Evolutionary conservation across 2,888 invertebrate genomes (phyloP).

Genomic region (Rotaria macrura): DNA sequence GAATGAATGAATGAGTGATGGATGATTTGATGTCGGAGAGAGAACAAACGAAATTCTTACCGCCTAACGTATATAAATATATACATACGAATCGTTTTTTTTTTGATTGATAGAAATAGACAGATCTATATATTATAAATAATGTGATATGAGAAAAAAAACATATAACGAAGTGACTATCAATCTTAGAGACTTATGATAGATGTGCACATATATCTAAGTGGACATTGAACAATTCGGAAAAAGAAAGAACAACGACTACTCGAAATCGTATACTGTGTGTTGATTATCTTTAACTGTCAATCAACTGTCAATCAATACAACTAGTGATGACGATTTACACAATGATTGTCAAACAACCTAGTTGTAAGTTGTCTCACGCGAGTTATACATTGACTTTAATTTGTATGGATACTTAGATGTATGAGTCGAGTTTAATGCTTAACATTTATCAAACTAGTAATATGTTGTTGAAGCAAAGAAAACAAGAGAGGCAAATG

Average conservation of each 20-base stretch:
- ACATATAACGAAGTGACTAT: not conserved
- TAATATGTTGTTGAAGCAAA: not conserved
- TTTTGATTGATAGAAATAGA: constrained; percentile 14
- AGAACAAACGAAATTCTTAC: constrained; percentile 7
- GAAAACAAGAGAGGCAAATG: not conserved
- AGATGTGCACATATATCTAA: not conserved
- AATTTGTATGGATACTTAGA: too few relatives aligned
- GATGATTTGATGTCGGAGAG: not conserved
- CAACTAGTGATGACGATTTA: not conserved
- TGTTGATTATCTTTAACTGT: not conserved
- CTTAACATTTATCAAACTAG: not conserved
- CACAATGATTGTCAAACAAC: not conserved
- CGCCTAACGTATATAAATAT: not conserved
- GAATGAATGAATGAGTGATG: constrained; percentile 6
- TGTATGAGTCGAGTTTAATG: too few relatives aligned
- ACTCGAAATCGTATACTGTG: not conserved
- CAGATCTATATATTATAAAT: constrained; percentile 2
- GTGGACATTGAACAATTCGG: not conserved
- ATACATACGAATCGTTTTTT: not conserved
- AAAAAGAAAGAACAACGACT: not conserved
- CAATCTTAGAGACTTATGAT: not conserved
- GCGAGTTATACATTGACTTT: not conserved
- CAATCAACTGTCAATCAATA: not conserved
- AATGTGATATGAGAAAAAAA: not conserved
- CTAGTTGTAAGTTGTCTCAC: not conserved